Evolutionary conservation across 2,888 invertebrate species (phyloP), one percentile per base, ranked within the genome.

Genomic region (Phortica magna): DNA sequence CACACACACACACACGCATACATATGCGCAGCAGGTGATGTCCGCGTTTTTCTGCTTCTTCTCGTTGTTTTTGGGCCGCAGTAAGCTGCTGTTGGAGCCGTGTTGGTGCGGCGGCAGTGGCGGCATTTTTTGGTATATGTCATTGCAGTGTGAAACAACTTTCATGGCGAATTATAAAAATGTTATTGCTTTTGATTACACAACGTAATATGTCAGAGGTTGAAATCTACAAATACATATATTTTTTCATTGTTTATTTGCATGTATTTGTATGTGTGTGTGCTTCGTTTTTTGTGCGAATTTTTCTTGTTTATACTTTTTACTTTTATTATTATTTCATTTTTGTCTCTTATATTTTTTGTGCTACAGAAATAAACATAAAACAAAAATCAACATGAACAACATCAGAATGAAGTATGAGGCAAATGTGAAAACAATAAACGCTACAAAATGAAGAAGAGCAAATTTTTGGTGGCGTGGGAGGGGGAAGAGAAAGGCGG

Each of bases 91-190:
- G 9, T 12, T 6, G 10, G 48, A 12, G 48, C n/a, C n/a, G n/a
- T n/a, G n/a, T n/a, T n/a, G n/a, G n/a, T n/a, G n/a, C n/a, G n/a
- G n/a, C 7, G 48, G 48, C 9, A 0, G 7, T 48, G 9, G 48
- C 14, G 48, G 48, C 48, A 31, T 31, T 31, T 31, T 31, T 31
- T 31, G 31, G 31, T 2, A 31, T 4, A 64, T 31, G 64, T 12
- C 61, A 61, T 1, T 31, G 39, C 19, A 39, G 64, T 14, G 14
- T 17, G 64, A 31, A 64, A 31, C 12, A 31, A 17, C 14, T 64
- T 19, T 59, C 7, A 61, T 61, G 22, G 61, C 22, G 64, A 9
- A 31, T 64, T 64, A 64, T 64, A 64, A 64, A 64, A 64, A 64
- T 64, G 22, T 22, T 64, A 64, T 64, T 64, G 22, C 17, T 61